A percentile compares a stretch with the other conserved stretches of the same genome.
phyloP scores from a whole-genome alignment of 2,113 vertebrate species.

The Lasiurus cinereus region DNA sequence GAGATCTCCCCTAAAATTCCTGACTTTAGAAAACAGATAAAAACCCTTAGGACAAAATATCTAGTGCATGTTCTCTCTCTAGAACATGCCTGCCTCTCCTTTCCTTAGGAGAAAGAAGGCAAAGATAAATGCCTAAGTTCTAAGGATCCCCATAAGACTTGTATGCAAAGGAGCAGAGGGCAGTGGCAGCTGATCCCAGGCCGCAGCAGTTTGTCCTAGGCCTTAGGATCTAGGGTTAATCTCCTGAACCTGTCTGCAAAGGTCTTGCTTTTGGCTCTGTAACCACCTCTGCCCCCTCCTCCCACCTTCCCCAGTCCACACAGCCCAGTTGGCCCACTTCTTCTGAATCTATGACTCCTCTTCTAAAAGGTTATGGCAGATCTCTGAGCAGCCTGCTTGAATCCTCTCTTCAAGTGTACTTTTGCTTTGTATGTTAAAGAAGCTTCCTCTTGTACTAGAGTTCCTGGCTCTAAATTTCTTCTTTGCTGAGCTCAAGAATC shows the following conservation, averaged over 20 bases:
- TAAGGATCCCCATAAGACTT: not conserved
- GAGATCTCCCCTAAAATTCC: not conserved
- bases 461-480: not conserved
- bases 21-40: not conserved
- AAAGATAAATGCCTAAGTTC: not conserved
- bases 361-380: not conserved
- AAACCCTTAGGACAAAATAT: not conserved
- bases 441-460: not conserved
- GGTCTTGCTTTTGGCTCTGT: not conserved
- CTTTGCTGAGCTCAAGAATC: not conserved
- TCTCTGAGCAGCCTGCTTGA: not conserved
- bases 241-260: not conserved
- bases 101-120: not conserved
- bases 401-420: not conserved
- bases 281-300: not conserved
- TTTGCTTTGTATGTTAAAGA: not conserved
- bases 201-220: not conserved
- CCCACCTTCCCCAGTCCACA: no score
- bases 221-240: not conserved
- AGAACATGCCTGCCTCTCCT: not conserved
- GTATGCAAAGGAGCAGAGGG: not conserved
- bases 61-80: not conserved
- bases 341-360: not conserved
- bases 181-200: not conserved
- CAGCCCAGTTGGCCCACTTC: not conserved